These are phyloP conservation scores for Protophormia terraenovae DNA, from an alignment of 2,888 invertebrate species.

Conservation along the genomic window DNA sequence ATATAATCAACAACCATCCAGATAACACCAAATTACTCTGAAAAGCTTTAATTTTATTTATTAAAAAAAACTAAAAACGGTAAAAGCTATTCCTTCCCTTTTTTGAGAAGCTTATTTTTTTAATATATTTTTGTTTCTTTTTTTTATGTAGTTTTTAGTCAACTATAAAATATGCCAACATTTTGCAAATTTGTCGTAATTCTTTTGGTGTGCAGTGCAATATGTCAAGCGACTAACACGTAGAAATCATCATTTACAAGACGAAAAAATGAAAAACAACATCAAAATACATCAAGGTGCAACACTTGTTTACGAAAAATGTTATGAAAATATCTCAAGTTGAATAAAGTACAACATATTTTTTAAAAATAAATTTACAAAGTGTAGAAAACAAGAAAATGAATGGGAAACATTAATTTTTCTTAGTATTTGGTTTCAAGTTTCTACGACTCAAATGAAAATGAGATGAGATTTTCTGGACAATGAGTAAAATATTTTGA, in stretches of 20 bases:
- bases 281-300: slow-evolving; percentile 60
- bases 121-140: neutral
- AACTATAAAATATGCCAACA: slow-evolving; percentile 61
- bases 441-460: neutral
- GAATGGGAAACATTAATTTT: neutral
- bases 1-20: too few relatives aligned
- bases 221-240: slow-evolving; percentile 47
- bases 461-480: too few relatives aligned
- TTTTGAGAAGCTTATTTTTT: neutral
- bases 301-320: slow-evolving; percentile 60
- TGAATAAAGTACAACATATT: neutral
- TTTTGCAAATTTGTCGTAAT: slow-evolving; percentile 63
- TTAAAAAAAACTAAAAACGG: too few relatives aligned
- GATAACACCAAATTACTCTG: too few relatives aligned
- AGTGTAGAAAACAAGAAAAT: neutral
- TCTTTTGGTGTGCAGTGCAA: slow-evolving; percentile 22
- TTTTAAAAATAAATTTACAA: neutral
- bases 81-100: neutral
- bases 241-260: slow-evolving; percentile 48
- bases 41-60: too few relatives aligned
- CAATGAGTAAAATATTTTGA: too few relatives aligned
- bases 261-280: slow-evolving; percentile 40
- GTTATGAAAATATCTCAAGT: neutral
- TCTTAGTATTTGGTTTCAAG: neutral
- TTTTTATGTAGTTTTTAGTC: too few relatives aligned